Base-by-base conservation (phyloP, 2,797 vertebrate species). In the Urosaurus nigricauda region DNA sequence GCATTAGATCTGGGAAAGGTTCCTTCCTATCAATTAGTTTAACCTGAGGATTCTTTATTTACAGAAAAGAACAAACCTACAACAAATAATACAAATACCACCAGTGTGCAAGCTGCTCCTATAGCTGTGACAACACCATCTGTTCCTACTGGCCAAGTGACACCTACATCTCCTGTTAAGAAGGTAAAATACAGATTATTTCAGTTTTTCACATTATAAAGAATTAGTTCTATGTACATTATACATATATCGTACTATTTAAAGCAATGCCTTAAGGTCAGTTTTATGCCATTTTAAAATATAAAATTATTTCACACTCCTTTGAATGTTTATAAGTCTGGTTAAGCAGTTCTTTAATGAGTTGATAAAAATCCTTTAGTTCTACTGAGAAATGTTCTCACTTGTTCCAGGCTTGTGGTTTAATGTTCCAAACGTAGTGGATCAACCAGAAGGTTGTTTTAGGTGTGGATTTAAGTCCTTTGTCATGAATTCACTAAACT, bases 41-140 rank as follows among this genome's bases (percentile, higher is more conserved):
- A 37, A 91, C 91, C 16, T 19, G 73, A 89, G 17, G 79, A 51
- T 91, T 84, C 88, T n/a, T 93, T 88, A 35, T 93, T 94, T 95
- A 29, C 90, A 99, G 99, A 99, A 93, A 99, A 99, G 93, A 97
- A 95, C 95, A 99, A 99, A 95, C 96, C 97, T 29, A 96, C 98
- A 92, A 98, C 97, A 96, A 98, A 97, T 94, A 96, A 97, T 93
- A 92, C 95, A 79, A 98, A 95, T 96, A 98, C 96, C 92, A 96
- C 97, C 60, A 94, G 95, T 91, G 92, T 97, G 26, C 96, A 96
- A 7, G 94, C 97, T 2, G 71, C 97, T 88, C 96, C 95, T 11
- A 94, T 97, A 92, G 96, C 97, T 53, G 96, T 97, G 84, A 96
- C 93, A 81, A 95, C 98, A 0, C 96, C 98, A 93, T 97, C 98